phyloP scores from a whole-genome alignment of 2,797 vertebrate genomes.

The Gephyroberyx darwinii region DNA sequence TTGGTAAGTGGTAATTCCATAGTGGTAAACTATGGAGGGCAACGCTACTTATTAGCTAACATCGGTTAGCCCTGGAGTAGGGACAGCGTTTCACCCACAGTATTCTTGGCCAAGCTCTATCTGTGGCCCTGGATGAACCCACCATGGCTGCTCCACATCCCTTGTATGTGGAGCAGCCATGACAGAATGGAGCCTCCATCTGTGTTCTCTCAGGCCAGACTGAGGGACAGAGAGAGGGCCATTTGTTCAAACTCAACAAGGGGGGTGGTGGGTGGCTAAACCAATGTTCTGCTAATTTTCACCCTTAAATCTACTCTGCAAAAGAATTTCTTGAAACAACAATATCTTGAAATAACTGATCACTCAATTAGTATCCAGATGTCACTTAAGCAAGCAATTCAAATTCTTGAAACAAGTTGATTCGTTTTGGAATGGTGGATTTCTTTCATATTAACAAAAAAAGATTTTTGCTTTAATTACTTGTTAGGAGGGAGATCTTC shows the following conservation, averaged over 20 bases:
- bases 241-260: constrained; percentile 30
- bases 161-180: constrained; percentile 68
- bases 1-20: constrained; percentile 1
- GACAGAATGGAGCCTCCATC: constrained; percentile 78
- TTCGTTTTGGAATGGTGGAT: too few species aligned
- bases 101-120: constrained; percentile 30
- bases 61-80: background rate
- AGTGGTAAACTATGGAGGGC: background rate
- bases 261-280: constrained; percentile 2
- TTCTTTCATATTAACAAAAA: too few species aligned
- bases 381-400: too few species aligned
- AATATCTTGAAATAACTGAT: too few species aligned
- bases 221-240: constrained; percentile 61
- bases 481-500: too few species aligned
- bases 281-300: background rate
- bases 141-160: constrained; percentile 5
- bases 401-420: too few species aligned
- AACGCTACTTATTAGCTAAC: background rate
- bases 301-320: too few species aligned
- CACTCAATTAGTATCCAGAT: too few species aligned
- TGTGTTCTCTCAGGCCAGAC: constrained; percentile 78
- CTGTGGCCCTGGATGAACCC: constrained; percentile 48
- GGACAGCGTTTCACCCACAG: background rate
- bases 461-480: too few species aligned
- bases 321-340: too few species aligned